phyloP scores from a whole-genome alignment of 2,888 invertebrate genomes.

The Augochlorella aurata region DNA sequence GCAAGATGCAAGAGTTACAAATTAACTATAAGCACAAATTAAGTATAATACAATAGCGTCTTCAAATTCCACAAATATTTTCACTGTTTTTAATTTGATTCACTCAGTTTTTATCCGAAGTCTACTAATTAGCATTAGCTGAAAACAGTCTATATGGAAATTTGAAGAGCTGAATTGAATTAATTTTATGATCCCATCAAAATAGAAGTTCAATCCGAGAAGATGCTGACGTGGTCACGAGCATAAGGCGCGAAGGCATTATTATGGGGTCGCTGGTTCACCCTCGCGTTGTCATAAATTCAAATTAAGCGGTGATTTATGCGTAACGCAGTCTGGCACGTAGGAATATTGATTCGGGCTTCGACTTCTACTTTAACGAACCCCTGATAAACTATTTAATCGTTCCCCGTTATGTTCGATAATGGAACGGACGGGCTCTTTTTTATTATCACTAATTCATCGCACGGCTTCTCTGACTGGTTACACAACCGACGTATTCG shows the following conservation, averaged over 20 bases:
- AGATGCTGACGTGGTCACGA: slow-evolving; percentile 29
- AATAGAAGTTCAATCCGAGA: background rate
- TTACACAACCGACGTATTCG: background rate
- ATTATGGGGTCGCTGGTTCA: slow-evolving; percentile 45
- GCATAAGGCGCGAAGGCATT: slow-evolving; percentile 35
- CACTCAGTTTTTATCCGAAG: no score
- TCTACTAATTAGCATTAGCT: background rate
- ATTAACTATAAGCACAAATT: no score
- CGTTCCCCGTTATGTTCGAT: slow-evolving; percentile 38
- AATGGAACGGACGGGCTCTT: slow-evolving; percentile 5
- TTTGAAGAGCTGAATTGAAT: background rate
- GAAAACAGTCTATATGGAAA: background rate
- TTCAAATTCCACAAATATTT: no score
- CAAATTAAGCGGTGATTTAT: slow-evolving; percentile 65
- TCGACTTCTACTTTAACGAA: slow-evolving; percentile 43
- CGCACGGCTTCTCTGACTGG: background rate
- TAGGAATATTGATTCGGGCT: slow-evolving; percentile 56
- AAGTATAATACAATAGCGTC: no score
- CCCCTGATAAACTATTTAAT: slow-evolving; percentile 41
- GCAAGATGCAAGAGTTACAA: no score
- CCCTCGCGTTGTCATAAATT: slow-evolving; percentile 60
- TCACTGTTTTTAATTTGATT: no score
- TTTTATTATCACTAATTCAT: background rate
- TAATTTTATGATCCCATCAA: background rate
- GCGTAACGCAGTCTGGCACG: slow-evolving; percentile 36